phyloP scores from a whole-genome alignment of 2,797 vertebrate genomes.

The Echiichthys vipera region DNA sequence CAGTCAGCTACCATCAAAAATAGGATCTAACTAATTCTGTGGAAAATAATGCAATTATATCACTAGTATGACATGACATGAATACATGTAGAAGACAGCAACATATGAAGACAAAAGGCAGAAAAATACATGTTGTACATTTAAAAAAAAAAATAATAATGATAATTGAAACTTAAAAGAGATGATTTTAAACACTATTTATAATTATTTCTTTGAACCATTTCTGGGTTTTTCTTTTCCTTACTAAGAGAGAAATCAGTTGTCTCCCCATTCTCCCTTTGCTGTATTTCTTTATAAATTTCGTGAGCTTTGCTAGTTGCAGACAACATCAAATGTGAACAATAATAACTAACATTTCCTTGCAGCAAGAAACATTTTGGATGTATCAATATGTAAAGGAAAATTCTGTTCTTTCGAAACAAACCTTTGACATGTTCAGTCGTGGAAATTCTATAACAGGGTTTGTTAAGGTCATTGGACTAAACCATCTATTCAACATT shows the following conservation, averaged over 20 bases:
- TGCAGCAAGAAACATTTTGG: background rate
- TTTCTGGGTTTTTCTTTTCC: background rate
- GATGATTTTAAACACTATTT: too few relatives aligned
- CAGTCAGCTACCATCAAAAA: too few relatives aligned
- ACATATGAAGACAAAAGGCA: too few relatives aligned
- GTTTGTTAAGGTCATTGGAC: constrained; percentile 1
- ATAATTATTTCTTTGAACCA: too few relatives aligned
- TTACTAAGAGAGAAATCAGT: background rate
- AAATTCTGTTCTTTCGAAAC: background rate
- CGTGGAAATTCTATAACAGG: background rate
- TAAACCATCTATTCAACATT: constrained; percentile 14
- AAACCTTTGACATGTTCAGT: background rate
- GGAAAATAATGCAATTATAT: too few relatives aligned
- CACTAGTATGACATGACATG: too few relatives aligned
- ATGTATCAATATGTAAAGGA: background rate
- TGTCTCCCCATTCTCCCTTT: background rate
- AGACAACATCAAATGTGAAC: background rate
- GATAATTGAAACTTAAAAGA: too few relatives aligned
- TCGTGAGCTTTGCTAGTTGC: background rate
- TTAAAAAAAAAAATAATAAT: too few relatives aligned
- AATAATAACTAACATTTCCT: background rate
- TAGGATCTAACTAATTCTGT: too few relatives aligned
- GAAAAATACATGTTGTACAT: too few relatives aligned
- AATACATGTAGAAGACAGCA: too few relatives aligned
- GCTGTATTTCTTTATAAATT: background rate